Base-by-base conservation (phyloP, 2,113 vertebrate genomes). In the Brachionichthys hirsutus region DNA sequence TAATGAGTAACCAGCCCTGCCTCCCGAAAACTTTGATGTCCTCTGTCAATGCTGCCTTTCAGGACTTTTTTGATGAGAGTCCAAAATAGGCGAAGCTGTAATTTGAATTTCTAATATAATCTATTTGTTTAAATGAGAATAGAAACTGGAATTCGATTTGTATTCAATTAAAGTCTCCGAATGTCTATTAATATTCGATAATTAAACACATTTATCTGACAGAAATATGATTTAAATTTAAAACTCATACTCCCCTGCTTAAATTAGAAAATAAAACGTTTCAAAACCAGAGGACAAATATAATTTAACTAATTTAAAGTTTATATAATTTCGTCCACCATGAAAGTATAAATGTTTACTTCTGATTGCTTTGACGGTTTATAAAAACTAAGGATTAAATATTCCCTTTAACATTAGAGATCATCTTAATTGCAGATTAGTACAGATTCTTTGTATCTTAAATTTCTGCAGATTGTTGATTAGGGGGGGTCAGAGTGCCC, bases 1-100 rank as follows among this genome's bases (percentile, higher is more conserved):
- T 86, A 89, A 89, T 90, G 73, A 88, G 80, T 88, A 87, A 89
- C 85, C 82, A 87, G 62, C 20, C 30, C 49, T 51, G 63, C 52
- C 54, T 61, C 64, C 41, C 34, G 66, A 52, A 73, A 56, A 81
- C 85, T 82, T 86, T 88, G 86, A 90, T 83, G 75, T 87, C 16
- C 50, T 34, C 45, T 38, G 63, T 85, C 79, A 80, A 75, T 73
- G 72, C 61, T 18, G 55, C 58, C 62, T 67, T 30, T 70, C 62
- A 62, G 34, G 22, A 24, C 55, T 63, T 36, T n/a, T 75, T 77
- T 88, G 80, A 83, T 83, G 72, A 60, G 41, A 82, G 81, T 83
- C 64, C 48, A 16, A 45, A 20, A 30, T 30, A n/a, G 38, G 15
- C 30, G 54, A 54, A 53, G 17, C 19, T 64, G 38, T 69, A 43